Percentiles rank a stretch among this genome's conserved stretches.
phyloP scores from a whole-genome alignment of 2,888 invertebrate species.

The Ochlodes sylvanus region DNA sequence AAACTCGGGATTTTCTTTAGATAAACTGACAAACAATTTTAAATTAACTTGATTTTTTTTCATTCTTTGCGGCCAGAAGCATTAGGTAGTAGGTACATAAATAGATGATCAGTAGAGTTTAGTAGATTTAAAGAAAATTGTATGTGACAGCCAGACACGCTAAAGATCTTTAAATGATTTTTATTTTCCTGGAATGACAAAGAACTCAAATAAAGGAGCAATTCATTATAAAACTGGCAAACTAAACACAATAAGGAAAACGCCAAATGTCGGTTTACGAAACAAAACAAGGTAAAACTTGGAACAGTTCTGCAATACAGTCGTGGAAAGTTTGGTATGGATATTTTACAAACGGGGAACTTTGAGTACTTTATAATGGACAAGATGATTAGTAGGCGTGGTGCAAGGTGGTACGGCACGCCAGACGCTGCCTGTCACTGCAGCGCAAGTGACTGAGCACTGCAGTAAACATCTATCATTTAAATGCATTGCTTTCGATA shows the following conservation, averaged over 20 bases:
- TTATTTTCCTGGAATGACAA: too few species aligned
- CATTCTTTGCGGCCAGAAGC: too few species aligned
- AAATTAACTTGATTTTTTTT: too few species aligned
- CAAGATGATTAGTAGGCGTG: slow-evolving; percentile 32
- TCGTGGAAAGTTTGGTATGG: slow-evolving; percentile 10
- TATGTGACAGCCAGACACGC: too few species aligned
- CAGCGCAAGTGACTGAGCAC: slow-evolving; percentile 17
- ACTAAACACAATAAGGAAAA: background rate
- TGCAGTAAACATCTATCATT: slow-evolving; percentile 32
- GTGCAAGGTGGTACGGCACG: slow-evolving; percentile 33
- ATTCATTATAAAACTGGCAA: slow-evolving; percentile 5
- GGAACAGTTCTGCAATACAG: slow-evolving; percentile 22
- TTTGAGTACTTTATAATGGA: slow-evolving; percentile 28
- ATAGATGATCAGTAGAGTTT: too few species aligned
- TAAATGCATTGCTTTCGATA: slow-evolving; percentile 23
- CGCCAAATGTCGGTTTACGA: background rate
- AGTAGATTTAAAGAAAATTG: too few species aligned
- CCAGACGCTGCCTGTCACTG: slow-evolving; percentile 28
- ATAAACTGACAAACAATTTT: too few species aligned
- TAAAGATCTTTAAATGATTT: too few species aligned
- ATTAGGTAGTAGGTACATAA: too few species aligned
- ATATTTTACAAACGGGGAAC: slow-evolving; percentile 18
- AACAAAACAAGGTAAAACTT: slow-evolving; percentile 13
- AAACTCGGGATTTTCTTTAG: too few species aligned
- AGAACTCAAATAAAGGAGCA: background rate